These are phyloP conservation scores for Bothrops alternatus DNA, from an alignment of 2,797 vertebrate species.

Conservation along the genomic window DNA sequence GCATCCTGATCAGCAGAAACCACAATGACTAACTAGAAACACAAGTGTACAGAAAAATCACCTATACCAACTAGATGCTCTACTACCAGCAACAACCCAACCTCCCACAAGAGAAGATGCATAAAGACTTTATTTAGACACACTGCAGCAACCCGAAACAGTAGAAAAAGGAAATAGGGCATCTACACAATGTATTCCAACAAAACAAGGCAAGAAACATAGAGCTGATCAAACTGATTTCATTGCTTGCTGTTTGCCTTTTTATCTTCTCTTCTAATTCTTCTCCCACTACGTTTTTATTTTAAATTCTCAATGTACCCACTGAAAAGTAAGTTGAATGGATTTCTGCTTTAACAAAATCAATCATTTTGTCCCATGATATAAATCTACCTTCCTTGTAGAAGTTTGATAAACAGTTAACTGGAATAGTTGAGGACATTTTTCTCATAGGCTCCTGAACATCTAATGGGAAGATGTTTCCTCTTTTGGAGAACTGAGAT, in stretches of 20 bases:
- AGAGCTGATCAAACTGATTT: neutral
- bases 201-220: too few species aligned
- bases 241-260: neutral
- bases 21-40: too few species aligned
- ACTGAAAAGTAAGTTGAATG: neutral
- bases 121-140: too few species aligned
- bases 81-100: too few species aligned
- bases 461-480: neutral
- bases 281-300: neutral
- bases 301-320: neutral
- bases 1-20: too few species aligned
- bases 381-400: neutral
- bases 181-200: too few species aligned
- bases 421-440: neutral
- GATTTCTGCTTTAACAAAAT: neutral
- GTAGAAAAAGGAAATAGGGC: too few species aligned
- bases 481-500: neutral
- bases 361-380: neutral
- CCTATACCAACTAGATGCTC: too few species aligned
- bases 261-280: neutral
- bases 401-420: neutral
- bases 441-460: neutral
- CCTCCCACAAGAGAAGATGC: too few species aligned
- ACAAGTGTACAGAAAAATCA: too few species aligned
- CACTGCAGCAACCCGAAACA: too few species aligned